Base-by-base conservation (phyloP, 1,140 invertebrate species). In the Aricia agestis region DNA sequence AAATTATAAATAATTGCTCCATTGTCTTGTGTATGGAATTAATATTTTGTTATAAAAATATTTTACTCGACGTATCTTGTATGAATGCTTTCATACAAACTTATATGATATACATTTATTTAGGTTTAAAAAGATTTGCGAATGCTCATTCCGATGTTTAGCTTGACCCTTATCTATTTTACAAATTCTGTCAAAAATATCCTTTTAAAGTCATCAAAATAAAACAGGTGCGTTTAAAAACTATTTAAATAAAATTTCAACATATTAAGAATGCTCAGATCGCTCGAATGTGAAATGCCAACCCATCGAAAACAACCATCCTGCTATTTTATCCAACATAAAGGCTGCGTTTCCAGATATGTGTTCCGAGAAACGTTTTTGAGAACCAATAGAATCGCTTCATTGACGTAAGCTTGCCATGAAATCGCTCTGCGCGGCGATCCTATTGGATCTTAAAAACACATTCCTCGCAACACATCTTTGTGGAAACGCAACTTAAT, bases 241-340 rank as follows among this genome's bases (percentile, higher is more conserved):
- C 59, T 63, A 63, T 63, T 63, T 63, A 63, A 63, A 63, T 63
- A 63, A 63, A 63, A 1, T 63, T 63, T 63, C 19, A 63, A 63
- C 59, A 63, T 63, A 63, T 63, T 63, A 69, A 70, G 61, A 70
- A 69, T 76, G 72, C 71, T 87, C 82, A 83, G 83, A 87, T 85
- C 85, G 82, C 77, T 83, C 76, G 76, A 83, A 81, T 72, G 74
- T 72, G 77, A 76, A 68, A 66, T 31, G 79, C 81, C 85, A 79
- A 82, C 79, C 67, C 68, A 74, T 79, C 81, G 1, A 63, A 63
- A 75, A 78, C 76, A 70, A 66, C 73, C 65, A 73, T 71, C 77
- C 36, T 36, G 6, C 6, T 1, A 9, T 5, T 36, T 36, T 36
- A 36, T 36, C 36, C 36, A 36, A 6, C 36, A 36, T 36, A 4